Percentiles rank a stretch among this genome's conserved stretches.
Evolutionary conservation across 2,797 vertebrate genomes (phyloP).

Genomic region (Discoglossus pictus): DNA sequence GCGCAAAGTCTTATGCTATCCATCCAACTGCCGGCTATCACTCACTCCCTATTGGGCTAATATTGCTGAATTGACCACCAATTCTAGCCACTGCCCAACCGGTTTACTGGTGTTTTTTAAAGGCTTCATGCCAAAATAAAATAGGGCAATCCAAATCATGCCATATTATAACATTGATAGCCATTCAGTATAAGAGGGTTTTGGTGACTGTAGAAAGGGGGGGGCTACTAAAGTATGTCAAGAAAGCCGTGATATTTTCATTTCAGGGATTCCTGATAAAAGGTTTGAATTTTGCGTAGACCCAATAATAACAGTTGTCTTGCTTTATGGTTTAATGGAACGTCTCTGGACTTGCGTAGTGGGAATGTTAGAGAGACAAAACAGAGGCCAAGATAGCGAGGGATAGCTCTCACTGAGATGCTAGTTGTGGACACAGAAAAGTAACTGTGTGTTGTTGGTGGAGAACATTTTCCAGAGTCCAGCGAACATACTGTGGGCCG

Average conservation of each 20-base stretch:
- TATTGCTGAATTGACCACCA: conserved; percentile 62
- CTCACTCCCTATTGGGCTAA: conserved; percentile 45
- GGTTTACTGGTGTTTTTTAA: conserved; percentile 57
- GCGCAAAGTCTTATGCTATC: conserved; percentile 11
- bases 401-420: too few species aligned
- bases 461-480: too few species aligned
- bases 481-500: too few species aligned
- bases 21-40: conserved; percentile 5
- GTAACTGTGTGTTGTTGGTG: too few species aligned
- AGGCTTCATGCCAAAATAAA: conserved; percentile 63
- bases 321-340: neutral
- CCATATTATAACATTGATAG: conserved; percentile 59
- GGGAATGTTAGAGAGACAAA: too few species aligned
- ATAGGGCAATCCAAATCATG: conserved; percentile 55
- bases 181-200: conserved; percentile 61
- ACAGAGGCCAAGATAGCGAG: neutral
- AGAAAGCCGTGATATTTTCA: neutral
- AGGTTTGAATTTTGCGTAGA: neutral
- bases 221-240: conserved; percentile 2
- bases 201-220: conserved; percentile 15
- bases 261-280: conserved; percentile 13
- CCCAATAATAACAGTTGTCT: conserved; percentile 48
- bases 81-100: conserved; percentile 49
- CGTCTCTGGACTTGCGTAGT: neutral
- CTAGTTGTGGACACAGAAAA: too few species aligned